Evolutionary conservation across 2,113 vertebrate genomes (phyloP).

Genomic region (Phoxinus phoxinus): DNA sequence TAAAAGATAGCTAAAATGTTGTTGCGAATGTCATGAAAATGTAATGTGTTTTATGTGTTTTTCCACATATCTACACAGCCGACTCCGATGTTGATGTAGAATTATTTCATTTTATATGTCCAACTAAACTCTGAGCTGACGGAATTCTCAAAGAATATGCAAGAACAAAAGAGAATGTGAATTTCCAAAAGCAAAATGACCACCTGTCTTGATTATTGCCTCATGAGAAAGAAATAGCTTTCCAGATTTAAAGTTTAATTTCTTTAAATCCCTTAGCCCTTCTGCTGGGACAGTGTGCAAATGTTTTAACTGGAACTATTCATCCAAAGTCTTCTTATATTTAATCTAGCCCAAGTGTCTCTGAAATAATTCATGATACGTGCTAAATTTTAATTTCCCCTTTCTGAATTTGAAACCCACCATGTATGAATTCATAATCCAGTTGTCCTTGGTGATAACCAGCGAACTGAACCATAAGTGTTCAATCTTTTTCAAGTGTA

Average conservation of each 20-base stretch:
- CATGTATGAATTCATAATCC: neutral
- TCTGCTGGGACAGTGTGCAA: neutral
- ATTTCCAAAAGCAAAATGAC: neutral
- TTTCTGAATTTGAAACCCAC: conserved; percentile 14
- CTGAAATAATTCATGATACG: conserved; percentile 22
- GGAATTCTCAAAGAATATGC: neutral
- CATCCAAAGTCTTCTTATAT: conserved; percentile 5
- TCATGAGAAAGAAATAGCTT: conserved; percentile 1
- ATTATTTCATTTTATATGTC: neutral
- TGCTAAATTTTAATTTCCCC: conserved; percentile 23
- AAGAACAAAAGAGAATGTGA: conserved; percentile 7
- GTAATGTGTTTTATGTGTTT: neutral
- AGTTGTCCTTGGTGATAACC: conserved; percentile 36
- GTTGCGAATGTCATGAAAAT: too few relatives aligned
- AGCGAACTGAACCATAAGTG: neutral
- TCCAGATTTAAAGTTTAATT: conserved; percentile 31
- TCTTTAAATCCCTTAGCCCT: conserved; percentile 30
- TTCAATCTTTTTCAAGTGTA: conserved; percentile 26
- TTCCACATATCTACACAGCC: neutral
- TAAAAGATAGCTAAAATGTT: neutral
- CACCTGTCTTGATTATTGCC: conserved; percentile 20
- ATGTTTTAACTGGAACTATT: conserved; percentile 34
- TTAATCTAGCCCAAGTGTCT: conserved; percentile 17
- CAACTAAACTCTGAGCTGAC: neutral
- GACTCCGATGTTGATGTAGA: neutral